Conservation (phyloP, 2,888 invertebrate species). For the Agonopterix subpropinquella region DNA sequence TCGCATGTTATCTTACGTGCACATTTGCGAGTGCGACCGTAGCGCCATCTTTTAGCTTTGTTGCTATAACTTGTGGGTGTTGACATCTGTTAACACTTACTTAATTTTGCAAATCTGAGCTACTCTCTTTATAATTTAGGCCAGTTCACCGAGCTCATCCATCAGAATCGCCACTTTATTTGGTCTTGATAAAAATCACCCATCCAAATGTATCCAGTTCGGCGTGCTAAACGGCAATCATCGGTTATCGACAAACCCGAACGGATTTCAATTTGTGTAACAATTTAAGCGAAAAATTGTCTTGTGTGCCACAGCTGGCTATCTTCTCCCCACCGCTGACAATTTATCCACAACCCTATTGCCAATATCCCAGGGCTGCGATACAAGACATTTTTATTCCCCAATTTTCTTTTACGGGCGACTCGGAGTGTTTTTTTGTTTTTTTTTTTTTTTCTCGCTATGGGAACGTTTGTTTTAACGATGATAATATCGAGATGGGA, state of each 20-base stretch:
- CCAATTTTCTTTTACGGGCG: conserved; percentile 21
- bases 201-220: conserved; percentile 18
- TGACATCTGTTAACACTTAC: no score
- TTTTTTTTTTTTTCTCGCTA: conserved; percentile 1
- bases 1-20: no score
- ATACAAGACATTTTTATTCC: conserved; percentile 13
- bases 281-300: conserved; percentile 73
- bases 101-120: no score
- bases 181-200: conserved; percentile 8
- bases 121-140: no score
- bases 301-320: conserved; percentile 55
- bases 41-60: no score
- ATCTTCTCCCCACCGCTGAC: conserved; percentile 25
- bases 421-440: conserved; percentile 4
- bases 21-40: no score
- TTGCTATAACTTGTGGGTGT: no score
- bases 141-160: no score
- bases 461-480: conserved; percentile 8
- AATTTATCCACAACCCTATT: conserved; percentile 9
- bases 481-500: neutral
- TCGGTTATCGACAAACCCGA: conserved; percentile 39
- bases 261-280: conserved; percentile 63
- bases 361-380: conserved; percentile 9
- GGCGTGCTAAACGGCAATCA: conserved; percentile 47
- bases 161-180: neutral